Evolutionary conservation across 2,888 invertebrate genomes (phyloP).

Genomic region (Rhagonycha lutea): DNA sequence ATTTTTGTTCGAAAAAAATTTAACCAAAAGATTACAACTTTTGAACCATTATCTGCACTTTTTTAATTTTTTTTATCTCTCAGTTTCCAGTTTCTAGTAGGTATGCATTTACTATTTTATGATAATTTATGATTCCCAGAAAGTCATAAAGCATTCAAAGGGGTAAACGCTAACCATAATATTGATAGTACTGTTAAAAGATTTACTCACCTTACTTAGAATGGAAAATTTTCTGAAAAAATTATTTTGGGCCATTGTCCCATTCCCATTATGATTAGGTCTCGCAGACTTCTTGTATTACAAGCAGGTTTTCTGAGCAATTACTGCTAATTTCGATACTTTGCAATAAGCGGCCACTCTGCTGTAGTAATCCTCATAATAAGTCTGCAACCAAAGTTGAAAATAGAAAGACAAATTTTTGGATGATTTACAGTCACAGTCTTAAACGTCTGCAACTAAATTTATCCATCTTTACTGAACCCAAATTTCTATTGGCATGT

Average conservation of each 20-base stretch:
- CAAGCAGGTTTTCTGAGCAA: background rate
- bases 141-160: background rate
- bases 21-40: too few species aligned
- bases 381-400: background rate
- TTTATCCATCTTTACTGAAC: background rate
- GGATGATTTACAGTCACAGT: background rate
- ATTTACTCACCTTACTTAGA: background rate
- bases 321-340: background rate
- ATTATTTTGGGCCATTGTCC: background rate
- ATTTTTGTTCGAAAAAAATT: too few species aligned
- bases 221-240: background rate
- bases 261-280: too few species aligned
- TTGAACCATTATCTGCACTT: too few species aligned
- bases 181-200: background rate
- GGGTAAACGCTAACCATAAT: background rate
- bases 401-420: background rate
- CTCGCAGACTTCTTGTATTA: too few species aligned
- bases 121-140: background rate
- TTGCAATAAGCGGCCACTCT: background rate
- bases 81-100: too few species aligned
- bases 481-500: conserved; percentile 16
- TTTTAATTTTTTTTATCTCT: too few species aligned
- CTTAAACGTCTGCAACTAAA: background rate
- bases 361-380: background rate
- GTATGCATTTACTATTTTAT: too few species aligned